These are phyloP conservation scores for Equus przewalskii DNA, from an alignment of 2,113 vertebrate genomes.

Conservation along the genomic window DNA sequence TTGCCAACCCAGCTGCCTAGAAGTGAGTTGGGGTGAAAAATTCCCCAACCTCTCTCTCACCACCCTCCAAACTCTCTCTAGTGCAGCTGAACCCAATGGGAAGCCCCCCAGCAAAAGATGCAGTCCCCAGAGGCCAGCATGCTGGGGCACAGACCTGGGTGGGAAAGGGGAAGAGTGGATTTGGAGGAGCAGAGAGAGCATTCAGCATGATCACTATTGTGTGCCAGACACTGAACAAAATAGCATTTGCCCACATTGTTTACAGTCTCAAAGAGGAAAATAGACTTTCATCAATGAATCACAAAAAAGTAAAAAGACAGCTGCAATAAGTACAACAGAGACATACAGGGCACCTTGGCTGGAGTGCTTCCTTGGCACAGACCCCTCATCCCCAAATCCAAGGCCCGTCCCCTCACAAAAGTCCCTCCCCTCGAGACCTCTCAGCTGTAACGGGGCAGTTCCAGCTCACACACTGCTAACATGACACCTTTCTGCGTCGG, in stretches of 20 bases:
- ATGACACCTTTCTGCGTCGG: too few relatives aligned
- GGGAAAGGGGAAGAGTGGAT: not conserved
- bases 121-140: not conserved
- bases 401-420: too few relatives aligned
- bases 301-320: not conserved
- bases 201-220: not conserved
- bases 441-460: too few relatives aligned
- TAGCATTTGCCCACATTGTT: not conserved
- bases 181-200: not conserved
- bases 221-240: accelerated
- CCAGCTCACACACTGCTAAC: too few relatives aligned
- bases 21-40: not conserved
- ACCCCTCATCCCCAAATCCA: too few relatives aligned
- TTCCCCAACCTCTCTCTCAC: not conserved
- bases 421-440: too few relatives aligned
- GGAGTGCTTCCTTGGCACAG: too few relatives aligned
- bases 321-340: too few relatives aligned
- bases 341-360: too few relatives aligned
- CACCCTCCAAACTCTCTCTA: not conserved
- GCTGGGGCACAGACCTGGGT: not conserved
- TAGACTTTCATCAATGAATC: not conserved
- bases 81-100: not conserved
- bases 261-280: not conserved
- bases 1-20: not conserved
- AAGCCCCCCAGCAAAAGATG: not conserved